A percentile compares a stretch with the other conserved stretches of the same genome.
Conservation (phyloP, 2,113 vertebrate species). For the Corydoras maculifer region DNA sequence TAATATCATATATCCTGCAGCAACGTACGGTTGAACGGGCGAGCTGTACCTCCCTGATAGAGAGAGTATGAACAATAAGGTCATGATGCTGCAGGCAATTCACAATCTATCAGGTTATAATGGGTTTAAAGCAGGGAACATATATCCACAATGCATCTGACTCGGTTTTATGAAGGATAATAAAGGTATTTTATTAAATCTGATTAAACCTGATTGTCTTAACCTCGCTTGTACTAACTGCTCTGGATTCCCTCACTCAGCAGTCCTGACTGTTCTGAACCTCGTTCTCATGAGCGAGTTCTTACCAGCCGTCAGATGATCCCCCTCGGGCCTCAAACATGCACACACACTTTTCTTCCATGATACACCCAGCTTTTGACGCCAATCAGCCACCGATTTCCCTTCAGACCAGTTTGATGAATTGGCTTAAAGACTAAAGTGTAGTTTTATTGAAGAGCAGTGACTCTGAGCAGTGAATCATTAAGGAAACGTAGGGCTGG, state of each 20-base stretch:
- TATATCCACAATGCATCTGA: not conserved
- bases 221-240: too few relatives aligned
- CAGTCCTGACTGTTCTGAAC: not conserved
- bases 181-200: too few relatives aligned
- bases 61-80: too few relatives aligned
- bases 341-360: not conserved
- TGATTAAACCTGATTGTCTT: too few relatives aligned
- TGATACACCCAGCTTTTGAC: not conserved
- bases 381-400: not conserved
- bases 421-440: not conserved
- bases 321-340: not conserved
- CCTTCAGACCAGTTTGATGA: not conserved
- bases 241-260: not conserved
- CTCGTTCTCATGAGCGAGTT: not conserved
- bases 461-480: constrained; percentile 9
- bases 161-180: too few relatives aligned
- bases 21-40: too few relatives aligned
- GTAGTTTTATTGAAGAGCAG: not conserved
- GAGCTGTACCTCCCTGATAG: too few relatives aligned
- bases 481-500: constrained; percentile 8
- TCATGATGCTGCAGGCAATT: too few relatives aligned
- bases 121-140: too few relatives aligned
- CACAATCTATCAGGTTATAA: too few relatives aligned
- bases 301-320: not conserved
- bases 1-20: too few relatives aligned